Base-by-base conservation (phyloP, 1,140 invertebrate species). In the Chironomus striatipennis region DNA sequence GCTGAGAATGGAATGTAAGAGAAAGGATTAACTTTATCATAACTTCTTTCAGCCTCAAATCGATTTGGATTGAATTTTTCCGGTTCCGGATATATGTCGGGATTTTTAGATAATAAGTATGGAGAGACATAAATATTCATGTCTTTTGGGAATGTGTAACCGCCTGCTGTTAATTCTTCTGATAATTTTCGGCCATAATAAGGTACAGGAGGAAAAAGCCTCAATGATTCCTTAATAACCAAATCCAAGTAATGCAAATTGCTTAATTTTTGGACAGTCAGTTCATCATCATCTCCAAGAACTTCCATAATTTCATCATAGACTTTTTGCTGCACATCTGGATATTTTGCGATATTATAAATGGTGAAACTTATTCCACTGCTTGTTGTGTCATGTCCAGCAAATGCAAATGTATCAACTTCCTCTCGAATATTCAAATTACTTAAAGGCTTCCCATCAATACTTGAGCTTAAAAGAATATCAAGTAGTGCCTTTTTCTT, bases 331-430 rank as follows among this genome's bases (percentile, higher is more conserved):
- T 91, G 90, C 34, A 87, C 80, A 47, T 87, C 81, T 0, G 83
- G 84, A 81, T 88, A 79, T 75, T 83, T 78, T 2, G 86, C 85
- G 70, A 90, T 78, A 21, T 81, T 78, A 76, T 87, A 86, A 0
- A 90, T 75, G 2, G 85, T 79, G 83, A 87, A 90, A 43, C 80
- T 80, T 1, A 90, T 83, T 1, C 82, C 86, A 21, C 84, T 80
- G 0, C 86, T 83, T n/a, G 90, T 91, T 15, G 90, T 91, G 76
- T 92, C 90, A 42, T 86, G 83, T 2, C 83, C 85, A 82, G 87
- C 89, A 83, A 93, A 92, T 87, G 92, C 90, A 78, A 92, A 91
- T 0, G 91, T 92, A 75, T 92, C 88, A 0, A 91, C 88, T 83
- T 91, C 89, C 81, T 91, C 88, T 75, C 86, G 79, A 10, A 94